phyloP scores from a whole-genome alignment of 2,888 invertebrate species.

The Oscheius sp. region DNA sequence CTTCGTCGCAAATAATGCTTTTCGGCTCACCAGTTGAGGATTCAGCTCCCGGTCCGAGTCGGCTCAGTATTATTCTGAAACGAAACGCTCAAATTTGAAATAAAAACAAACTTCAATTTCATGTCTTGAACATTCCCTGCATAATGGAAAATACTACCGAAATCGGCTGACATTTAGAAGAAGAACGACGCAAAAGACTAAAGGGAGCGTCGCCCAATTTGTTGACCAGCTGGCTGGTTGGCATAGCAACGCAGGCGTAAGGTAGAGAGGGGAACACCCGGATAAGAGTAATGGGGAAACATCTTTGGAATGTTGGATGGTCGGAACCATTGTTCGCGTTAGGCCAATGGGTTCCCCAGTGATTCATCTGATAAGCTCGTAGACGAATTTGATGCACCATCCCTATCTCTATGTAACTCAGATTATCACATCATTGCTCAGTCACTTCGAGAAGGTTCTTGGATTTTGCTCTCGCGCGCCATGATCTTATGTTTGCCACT shows the following conservation, averaged over 20 bases:
- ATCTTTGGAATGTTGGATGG: no score
- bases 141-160: slow-evolving; percentile 16
- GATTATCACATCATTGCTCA: neutral
- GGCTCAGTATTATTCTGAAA: neutral
- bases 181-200: neutral
- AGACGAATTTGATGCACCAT: no score
- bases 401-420: no score
- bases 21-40: neutral
- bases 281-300: neutral
- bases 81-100: neutral
- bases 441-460: no score
- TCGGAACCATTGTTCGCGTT: no score
- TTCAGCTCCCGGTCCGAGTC: neutral
- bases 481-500: slow-evolving; percentile 10
- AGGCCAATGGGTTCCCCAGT: no score
- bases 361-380: no score
- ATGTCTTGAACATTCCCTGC: slow-evolving; percentile 9
- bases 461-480: neutral
- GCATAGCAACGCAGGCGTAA: neutral
- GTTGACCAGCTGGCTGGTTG: slow-evolving; percentile 6
- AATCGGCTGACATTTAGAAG: slow-evolving; percentile 3
- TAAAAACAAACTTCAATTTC: slow-evolving; percentile 12
- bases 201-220: neutral
- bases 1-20: slow-evolving; percentile 1
- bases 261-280: no score